Conservation (phyloP, 2,113 vertebrate species). For the Gorsachius goisagi region DNA sequence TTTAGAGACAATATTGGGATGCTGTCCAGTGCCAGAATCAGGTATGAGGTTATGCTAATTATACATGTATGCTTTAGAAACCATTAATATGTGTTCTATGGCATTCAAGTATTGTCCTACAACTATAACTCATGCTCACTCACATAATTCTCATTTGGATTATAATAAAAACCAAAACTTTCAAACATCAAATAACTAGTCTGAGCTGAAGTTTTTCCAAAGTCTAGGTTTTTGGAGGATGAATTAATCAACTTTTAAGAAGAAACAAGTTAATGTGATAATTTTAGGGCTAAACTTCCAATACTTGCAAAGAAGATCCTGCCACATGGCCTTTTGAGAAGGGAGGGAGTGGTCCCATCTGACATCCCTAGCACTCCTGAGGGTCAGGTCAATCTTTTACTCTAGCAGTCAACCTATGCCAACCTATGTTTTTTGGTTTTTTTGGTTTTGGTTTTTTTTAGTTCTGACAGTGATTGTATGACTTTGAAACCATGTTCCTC, state of each 20-base stretch:
- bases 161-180: neutral
- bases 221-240: neutral
- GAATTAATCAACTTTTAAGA: neutral
- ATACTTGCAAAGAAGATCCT: neutral
- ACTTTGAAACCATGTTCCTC: neutral
- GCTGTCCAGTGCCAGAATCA: neutral
- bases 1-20: neutral
- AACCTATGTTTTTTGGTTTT: neutral
- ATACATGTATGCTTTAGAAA: neutral
- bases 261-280: neutral
- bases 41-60: neutral
- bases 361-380: neutral
- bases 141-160: neutral
- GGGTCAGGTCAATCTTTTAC: neutral
- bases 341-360: neutral
- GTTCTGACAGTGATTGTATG: neutral
- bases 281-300: neutral
- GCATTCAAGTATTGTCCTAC: neutral
- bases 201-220: neutral
- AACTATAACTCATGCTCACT: neutral
- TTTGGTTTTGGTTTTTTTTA: neutral
- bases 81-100: neutral
- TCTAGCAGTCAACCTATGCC: neutral
- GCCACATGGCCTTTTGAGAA: neutral
- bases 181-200: neutral